phyloP scores from a whole-genome alignment of 1,140 invertebrate species.

The Oryctes rhinoceros region DNA sequence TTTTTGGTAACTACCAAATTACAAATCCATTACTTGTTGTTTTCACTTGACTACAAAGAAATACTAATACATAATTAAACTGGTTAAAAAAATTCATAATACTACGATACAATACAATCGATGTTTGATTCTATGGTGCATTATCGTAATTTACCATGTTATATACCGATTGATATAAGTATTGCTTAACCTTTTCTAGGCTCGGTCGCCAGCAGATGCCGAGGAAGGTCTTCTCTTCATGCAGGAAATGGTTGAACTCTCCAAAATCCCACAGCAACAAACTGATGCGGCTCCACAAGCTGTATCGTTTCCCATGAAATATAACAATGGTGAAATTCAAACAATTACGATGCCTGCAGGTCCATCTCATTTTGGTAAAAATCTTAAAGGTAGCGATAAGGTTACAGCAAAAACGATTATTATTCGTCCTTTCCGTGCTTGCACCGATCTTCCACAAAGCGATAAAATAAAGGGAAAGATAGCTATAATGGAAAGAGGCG shows the following conservation, averaged over 20 bases:
- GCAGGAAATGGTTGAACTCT: slow-evolving; percentile 96
- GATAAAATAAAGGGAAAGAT: slow-evolving; percentile 77
- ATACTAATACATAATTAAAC: no score
- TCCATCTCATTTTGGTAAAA: slow-evolving; percentile 90
- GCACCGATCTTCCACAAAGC: slow-evolving; percentile 71
- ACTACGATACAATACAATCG: no score
- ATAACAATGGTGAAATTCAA: slow-evolving; percentile 54
- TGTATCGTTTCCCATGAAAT: slow-evolving; percentile 65
- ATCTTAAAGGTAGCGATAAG: slow-evolving; percentile 70
- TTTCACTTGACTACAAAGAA: no score
- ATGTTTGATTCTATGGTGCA: no score
- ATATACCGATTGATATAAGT: no score
- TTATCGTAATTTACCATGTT: no score
- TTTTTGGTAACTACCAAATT: no score
- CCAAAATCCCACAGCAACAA: slow-evolving; percentile 74
- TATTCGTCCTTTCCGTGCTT: slow-evolving; percentile 76
- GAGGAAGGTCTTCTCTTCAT: slow-evolving; percentile 95
- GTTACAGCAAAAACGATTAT: slow-evolving; percentile 70
- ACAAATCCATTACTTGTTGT: no score
- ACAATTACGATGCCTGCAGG: slow-evolving; percentile 75
- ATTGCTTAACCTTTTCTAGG: slow-evolving; percentile 67
- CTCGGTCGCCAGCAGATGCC: slow-evolving; percentile 83
- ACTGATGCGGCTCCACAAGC: slow-evolving; percentile 68
- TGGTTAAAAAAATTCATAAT: no score
- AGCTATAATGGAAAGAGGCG: slow-evolving; percentile 84